Evolutionary conservation across 2,797 vertebrate genomes (phyloP).

Genomic region (Eulemur albifrons): DNA sequence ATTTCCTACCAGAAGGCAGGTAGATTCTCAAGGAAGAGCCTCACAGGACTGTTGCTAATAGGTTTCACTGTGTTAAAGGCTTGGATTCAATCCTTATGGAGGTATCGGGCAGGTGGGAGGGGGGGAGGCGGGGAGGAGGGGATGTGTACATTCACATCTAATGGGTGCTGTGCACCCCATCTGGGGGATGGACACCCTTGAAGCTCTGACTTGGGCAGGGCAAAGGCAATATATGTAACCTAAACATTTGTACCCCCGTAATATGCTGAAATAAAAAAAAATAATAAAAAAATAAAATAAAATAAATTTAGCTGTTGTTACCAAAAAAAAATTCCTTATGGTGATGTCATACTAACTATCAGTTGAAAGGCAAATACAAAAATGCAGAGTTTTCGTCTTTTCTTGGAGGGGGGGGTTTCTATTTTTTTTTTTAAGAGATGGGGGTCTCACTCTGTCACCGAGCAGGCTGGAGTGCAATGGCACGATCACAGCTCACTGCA

Average conservation of each 20-base stretch:
- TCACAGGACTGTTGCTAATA: neutral
- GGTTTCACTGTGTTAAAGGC: neutral
- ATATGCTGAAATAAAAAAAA: too few relatives aligned
- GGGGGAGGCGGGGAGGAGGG: accelerated
- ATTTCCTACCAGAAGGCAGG: neutral
- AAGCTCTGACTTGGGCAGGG: too few relatives aligned
- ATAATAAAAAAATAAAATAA: too few relatives aligned
- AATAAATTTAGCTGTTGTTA: too few relatives aligned
- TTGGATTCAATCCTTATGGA: neutral
- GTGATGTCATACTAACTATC: neutral
- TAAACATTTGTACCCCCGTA: too few relatives aligned
- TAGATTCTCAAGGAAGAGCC: neutral
- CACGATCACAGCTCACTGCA: neutral
- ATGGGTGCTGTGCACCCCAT: too few relatives aligned
- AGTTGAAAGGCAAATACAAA: conserved; percentile 16
- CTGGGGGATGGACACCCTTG: too few relatives aligned
- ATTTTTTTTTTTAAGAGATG: neutral
- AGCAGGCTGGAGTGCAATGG: neutral
- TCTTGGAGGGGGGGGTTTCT: too few relatives aligned
- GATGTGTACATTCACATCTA: too few relatives aligned
- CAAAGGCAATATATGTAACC: too few relatives aligned
- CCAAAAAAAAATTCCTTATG: neutral
- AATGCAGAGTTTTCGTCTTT: neutral
- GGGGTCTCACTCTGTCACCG: neutral
- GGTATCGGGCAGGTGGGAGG: neutral